phyloP scores from a whole-genome alignment of 2,113 vertebrate species.

The Hypomesus transpacificus region DNA sequence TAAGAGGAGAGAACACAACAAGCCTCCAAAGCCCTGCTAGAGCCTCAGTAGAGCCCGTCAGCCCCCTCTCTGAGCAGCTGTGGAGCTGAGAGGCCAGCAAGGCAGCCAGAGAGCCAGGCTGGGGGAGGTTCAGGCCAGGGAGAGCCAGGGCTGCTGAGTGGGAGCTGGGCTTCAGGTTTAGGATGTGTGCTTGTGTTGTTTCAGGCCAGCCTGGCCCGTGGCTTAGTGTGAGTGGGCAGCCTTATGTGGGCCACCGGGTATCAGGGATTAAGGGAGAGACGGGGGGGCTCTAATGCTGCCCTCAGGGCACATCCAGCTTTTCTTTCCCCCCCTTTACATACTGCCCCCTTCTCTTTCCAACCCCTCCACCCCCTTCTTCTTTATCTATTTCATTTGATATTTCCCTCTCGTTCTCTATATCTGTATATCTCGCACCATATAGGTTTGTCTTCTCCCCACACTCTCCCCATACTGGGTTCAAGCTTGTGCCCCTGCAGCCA shows the following conservation, averaged over 20 bases:
- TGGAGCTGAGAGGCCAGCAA: too few relatives aligned
- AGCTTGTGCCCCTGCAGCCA: too few relatives aligned
- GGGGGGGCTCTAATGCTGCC: slow-evolving; percentile 43
- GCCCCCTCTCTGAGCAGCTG: too few relatives aligned
- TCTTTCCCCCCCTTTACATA: slow-evolving; percentile 44
- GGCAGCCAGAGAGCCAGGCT: too few relatives aligned
- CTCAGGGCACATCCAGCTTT: slow-evolving; percentile 55
- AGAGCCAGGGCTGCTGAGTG: background rate
- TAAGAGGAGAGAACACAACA: too few relatives aligned
- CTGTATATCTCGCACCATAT: too few relatives aligned
- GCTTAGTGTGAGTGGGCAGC: slow-evolving; percentile 15
- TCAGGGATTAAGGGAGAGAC: slow-evolving; percentile 54
- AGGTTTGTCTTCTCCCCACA: too few relatives aligned
- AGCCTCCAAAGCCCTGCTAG: too few relatives aligned
- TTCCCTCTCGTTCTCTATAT: background rate
- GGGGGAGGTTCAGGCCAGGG: too few relatives aligned
- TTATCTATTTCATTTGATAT: background rate
- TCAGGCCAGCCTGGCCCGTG: slow-evolving; percentile 10
- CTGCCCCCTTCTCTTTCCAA: background rate
- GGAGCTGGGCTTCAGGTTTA: background rate
- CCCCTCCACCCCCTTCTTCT: background rate
- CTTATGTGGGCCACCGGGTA: slow-evolving; percentile 31
- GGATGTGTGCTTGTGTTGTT: background rate
- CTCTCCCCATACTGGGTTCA: too few relatives aligned
- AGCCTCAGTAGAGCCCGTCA: too few relatives aligned